Evolutionary conservation across 1,140 invertebrate species (phyloP).

Genomic region (Meloidogyne hapla): DNA sequence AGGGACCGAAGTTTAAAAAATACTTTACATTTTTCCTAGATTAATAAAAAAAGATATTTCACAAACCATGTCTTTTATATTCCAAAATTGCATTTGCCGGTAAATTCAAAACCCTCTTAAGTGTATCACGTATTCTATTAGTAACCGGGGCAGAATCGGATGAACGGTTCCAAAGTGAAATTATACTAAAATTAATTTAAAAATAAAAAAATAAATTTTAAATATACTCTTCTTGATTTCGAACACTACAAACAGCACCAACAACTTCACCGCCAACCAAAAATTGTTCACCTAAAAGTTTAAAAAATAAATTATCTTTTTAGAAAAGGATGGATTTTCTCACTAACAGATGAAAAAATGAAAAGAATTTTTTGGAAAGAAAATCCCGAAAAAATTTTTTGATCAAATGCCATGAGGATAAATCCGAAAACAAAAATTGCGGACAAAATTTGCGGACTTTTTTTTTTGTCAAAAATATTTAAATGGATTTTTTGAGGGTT

Average conservation of each 20-base stretch:
- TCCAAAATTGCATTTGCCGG: conserved; percentile 87
- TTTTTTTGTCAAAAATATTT: too few relatives aligned
- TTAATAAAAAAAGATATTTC: too few relatives aligned
- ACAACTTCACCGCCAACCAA: conserved; percentile 98
- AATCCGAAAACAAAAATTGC: too few relatives aligned
- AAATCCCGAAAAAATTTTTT: too few relatives aligned
- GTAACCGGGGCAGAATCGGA: conserved; percentile 81
- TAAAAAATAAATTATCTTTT: background rate
- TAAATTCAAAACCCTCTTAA: conserved; percentile 88
- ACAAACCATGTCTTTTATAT: conserved; percentile 82
- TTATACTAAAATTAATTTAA: conserved; percentile 68
- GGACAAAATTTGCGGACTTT: too few relatives aligned
- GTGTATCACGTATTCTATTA: conserved; percentile 84
- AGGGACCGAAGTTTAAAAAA: too few relatives aligned
- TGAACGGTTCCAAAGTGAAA: conserved; percentile 95
- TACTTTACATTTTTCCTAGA: too few relatives aligned
- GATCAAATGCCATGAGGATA: too few relatives aligned
- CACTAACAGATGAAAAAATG: too few relatives aligned
- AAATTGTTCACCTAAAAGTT: conserved; percentile 82
- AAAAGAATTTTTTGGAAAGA: too few relatives aligned
- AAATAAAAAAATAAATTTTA: background rate
- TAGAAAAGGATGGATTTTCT: too few relatives aligned
- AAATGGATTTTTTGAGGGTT: too few relatives aligned
- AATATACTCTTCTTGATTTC: conserved; percentile 82
- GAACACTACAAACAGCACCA: conserved; percentile 89